Evolutionary conservation across 2,113 vertebrate genomes (phyloP).

Genomic region (Sylvicapra grimmia): DNA sequence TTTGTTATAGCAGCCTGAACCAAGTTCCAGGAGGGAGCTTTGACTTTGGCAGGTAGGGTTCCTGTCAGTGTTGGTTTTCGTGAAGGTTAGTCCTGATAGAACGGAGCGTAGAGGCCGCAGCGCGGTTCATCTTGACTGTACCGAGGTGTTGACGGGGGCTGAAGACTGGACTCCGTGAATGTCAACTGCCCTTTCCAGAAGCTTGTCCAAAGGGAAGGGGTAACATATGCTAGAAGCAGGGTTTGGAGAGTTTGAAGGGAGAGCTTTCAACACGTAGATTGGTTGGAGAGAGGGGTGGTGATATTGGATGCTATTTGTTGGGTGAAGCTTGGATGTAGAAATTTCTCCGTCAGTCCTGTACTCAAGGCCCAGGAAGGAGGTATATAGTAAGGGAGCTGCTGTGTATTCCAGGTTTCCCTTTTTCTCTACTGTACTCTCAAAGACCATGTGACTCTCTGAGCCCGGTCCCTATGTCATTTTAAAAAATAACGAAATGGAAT

Average conservation of each 20-base stretch:
- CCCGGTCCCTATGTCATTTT: background rate
- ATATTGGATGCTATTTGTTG: background rate
- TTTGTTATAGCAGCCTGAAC: background rate
- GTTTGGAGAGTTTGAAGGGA: background rate
- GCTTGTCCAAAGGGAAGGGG: background rate
- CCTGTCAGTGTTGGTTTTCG: background rate
- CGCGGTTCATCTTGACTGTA: background rate
- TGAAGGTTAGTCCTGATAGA: background rate
- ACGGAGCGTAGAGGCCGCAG: background rate
- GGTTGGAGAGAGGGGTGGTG: background rate
- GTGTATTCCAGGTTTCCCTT: background rate
- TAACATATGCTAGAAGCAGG: background rate
- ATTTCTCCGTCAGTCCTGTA: background rate
- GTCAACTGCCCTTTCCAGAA: background rate
- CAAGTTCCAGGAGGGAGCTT: background rate
- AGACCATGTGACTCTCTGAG: background rate
- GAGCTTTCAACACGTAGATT: background rate
- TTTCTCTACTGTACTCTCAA: background rate
- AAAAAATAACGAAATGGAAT: background rate
- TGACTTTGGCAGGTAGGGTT: background rate
- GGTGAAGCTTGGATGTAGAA: background rate
- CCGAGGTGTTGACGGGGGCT: background rate
- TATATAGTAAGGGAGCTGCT: background rate
- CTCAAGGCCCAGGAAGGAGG: background rate
- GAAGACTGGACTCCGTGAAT: background rate